Evolutionary conservation across 2,797 vertebrate genomes (phyloP).

Genomic region (Enteromius treurensis): DNA sequence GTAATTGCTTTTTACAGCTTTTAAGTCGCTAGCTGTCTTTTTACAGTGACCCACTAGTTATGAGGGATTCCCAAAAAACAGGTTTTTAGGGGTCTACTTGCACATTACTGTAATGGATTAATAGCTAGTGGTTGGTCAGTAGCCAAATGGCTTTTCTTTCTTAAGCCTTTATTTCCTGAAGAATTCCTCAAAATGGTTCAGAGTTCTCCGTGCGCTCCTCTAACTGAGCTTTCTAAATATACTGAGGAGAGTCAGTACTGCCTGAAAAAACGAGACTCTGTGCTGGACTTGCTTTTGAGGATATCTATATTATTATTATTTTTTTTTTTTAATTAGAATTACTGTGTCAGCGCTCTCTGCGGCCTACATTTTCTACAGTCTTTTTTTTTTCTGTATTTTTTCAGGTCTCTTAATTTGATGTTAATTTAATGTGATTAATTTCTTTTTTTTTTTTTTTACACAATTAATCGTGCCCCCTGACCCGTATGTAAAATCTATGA

Average conservation of each 20-base stretch:
- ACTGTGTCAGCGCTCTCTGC: not conserved
- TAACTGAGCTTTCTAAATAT: constrained; percentile 1
- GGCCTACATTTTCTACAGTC: constrained; percentile 22
- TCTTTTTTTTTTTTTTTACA: not conserved
- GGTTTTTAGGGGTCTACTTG: constrained; percentile 62
- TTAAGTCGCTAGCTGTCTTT: constrained; percentile 81
- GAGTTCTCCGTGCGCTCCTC: not conserved
- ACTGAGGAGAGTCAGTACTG: not conserved
- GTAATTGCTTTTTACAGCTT: constrained; percentile 86
- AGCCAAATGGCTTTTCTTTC: constrained; percentile 28
- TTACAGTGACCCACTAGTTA: constrained; percentile 83
- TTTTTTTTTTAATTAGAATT: constrained; percentile 19
- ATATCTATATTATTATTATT: not conserved
- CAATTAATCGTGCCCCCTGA: constrained; percentile 26
- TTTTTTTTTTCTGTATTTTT: constrained; percentile 13
- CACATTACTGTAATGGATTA: constrained; percentile 77
- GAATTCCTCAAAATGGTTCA: not conserved
- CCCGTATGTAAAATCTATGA: constrained; percentile 18
- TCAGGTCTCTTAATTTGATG: constrained; percentile 16
- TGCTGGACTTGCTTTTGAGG: not conserved
- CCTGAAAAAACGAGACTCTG: not conserved
- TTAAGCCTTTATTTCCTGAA: not conserved
- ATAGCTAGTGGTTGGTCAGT: constrained; percentile 42
- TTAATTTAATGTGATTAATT: constrained; percentile 30
- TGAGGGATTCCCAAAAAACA: constrained; percentile 83